Base-by-base conservation (phyloP, 2,113 vertebrate species). In the Sebastes fasciatus region DNA sequence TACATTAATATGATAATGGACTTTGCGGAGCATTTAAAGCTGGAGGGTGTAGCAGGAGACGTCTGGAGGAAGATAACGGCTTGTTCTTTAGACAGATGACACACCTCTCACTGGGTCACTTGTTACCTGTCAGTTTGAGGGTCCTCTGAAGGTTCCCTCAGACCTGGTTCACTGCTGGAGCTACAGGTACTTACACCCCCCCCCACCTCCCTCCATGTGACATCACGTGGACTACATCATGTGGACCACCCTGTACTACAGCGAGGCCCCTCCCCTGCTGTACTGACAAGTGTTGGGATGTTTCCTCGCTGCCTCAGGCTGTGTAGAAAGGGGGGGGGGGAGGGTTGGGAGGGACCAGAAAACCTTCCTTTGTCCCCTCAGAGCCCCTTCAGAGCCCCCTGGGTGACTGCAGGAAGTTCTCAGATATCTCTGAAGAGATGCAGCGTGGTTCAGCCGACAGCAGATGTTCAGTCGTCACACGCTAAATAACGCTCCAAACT, bases 321-420 rank as follows among this genome's bases (percentile, higher is more conserved):
- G 62, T 60, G 43, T 57, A 19, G 46, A 4, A 43, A n/a, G 2
- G 12, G 42, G 8, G 10, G 3, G 45, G 52, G 66, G 68, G 67
- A 42, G 70, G 76, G 64, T 43, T 7, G 42, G 63, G 74, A 43
- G 14, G 62, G 60, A 45, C 34, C 61, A 34, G 9, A 64, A 55
- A 14, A 19, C 40, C 74, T 51, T 17, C 83, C 75, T 85, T 91
- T 85, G 78, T 84, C 78, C 79, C 68, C 49, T 52, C 8, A 2
- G 6, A 57, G 63, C 77, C 81, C 79, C 68, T 45, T 52, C 8
- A 2, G 6, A 57, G 63, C 77, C 89, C 82, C 77, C 68, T 34
- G 78, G 75, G 83, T n/a, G 58, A 48, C 70, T 46, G 83, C 52
- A 51, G 49, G 49, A 51, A 51, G 49, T 51, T 51, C 49, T 51